Evolutionary conservation across 30 jellyfish, hydroid and myxozoan genomes (phyloP).

Genomic region (Morbakka virulenta): DNA sequence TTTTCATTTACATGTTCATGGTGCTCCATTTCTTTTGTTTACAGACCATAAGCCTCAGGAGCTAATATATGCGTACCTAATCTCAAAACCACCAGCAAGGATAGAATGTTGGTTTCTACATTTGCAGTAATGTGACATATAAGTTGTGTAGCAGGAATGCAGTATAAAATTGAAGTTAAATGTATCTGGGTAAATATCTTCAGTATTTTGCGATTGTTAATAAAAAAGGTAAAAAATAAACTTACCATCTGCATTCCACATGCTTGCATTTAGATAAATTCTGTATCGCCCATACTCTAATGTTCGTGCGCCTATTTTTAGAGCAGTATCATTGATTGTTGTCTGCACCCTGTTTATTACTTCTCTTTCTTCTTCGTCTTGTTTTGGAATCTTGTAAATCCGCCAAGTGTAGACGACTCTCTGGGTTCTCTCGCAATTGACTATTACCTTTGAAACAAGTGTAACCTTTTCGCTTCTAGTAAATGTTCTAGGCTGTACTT

Average conservation of each 20-base stretch:
- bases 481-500: background rate
- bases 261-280: constrained; percentile 25
- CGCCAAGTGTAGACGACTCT: constrained; percentile 51
- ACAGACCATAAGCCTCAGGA: too few relatives aligned
- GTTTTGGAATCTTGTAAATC: background rate
- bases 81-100: too few relatives aligned
- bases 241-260: constrained; percentile 38
- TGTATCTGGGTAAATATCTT: too few relatives aligned
- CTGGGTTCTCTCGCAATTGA: constrained; percentile 64
- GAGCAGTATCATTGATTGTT: constrained; percentile 20
- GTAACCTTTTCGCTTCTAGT: constrained; percentile 23
- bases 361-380: background rate
- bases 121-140: too few relatives aligned
- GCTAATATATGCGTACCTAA: too few relatives aligned
- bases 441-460: constrained; percentile 10
- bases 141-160: too few relatives aligned
- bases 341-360: constrained; percentile 7
- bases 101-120: too few relatives aligned
- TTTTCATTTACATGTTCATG: too few relatives aligned
- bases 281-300: constrained; percentile 50
- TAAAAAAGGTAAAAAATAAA: too few relatives aligned
- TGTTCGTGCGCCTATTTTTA: constrained; percentile 43
- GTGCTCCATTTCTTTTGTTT: too few relatives aligned
- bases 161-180: too few relatives aligned
- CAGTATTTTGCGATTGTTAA: too few relatives aligned